Evolutionary conservation across 2,113 vertebrate genomes (phyloP).

Genomic region (Cryptomyrus ogoouensis): DNA sequence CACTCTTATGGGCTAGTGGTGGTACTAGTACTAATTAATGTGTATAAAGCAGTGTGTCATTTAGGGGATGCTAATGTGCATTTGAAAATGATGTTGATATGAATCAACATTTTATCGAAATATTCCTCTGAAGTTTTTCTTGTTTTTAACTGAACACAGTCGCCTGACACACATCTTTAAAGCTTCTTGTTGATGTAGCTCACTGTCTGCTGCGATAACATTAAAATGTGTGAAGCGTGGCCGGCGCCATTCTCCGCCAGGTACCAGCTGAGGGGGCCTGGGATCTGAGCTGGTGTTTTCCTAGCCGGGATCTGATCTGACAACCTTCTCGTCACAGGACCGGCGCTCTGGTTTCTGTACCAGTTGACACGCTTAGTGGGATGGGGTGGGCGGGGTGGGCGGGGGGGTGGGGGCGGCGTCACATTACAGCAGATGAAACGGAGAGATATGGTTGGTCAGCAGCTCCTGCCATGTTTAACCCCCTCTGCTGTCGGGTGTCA

Average conservation of each 20-base stretch:
- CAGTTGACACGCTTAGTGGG: not conserved
- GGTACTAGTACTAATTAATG: not conserved
- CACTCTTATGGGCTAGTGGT: not conserved
- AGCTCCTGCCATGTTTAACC: constrained; percentile 10
- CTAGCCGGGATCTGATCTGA: not conserved
- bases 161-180: not conserved
- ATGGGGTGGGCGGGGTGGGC: no score
- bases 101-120: not conserved
- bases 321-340: not conserved
- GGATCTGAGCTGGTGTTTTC: no score
- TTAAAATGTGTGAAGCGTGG: not conserved
- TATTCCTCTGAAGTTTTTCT: not conserved
- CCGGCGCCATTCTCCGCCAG: not conserved
- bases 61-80: not conserved
- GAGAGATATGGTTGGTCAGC: constrained; percentile 8
- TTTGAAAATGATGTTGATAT: not conserved
- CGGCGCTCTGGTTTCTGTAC: not conserved
- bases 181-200: not conserved
- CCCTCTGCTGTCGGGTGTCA: constrained; percentile 56
- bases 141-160: not conserved
- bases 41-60: not conserved
- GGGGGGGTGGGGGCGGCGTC: not conserved
- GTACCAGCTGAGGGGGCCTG: not conserved
- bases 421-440: constrained; percentile 13
- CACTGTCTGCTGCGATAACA: not conserved